Evolutionary conservation across 2,888 invertebrate genomes (phyloP), one percentile per base, ranked within the genome.

Genomic region (Diplolepis rosae): DNA sequence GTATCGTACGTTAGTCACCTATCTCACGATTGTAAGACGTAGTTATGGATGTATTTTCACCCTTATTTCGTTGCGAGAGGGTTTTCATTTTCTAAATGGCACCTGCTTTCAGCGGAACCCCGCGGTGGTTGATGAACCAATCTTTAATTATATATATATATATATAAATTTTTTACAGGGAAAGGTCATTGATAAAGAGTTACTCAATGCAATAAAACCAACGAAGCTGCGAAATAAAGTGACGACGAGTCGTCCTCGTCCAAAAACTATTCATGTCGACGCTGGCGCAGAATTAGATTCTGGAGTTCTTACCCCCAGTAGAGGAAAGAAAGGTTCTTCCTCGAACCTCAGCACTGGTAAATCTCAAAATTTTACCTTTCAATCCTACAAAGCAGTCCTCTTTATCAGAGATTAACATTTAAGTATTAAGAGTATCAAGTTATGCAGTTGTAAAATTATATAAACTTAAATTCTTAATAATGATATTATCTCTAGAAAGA

Each of bases 221-320:
- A 90, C 90, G 27, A 93, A 93, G 85, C 90, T 94, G 89, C 90
- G 94, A 79, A 90, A 91, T 74, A 93, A 93, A 88, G 90, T 91
- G 66, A 74, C 84, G 65, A 90, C 92, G 24, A 87, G 89, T 70
- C 92, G 96, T 76, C 96, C 95, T 51, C 91, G 96, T 32, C 96
- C 96, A 65, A 96, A 96, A 90, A 97, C 96, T 51, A 96, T 97
- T 76, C 96, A 97, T 87, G 95, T 96, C 75, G 96, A 96, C 88
- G 93, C 94, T 84, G 93, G 94, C 68, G 92, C 94, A 66, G 95
- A 95, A 84, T 92, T 94, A 79, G 94, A 95, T 75, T 95, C 95
- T 85, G 94, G 94, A 73, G 92, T 93, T 89, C 91, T 94, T 77
- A 91, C 92, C 75, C 92, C 93, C 73, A 93, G 93, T 89, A 90